Evolutionary conservation across 2,888 invertebrate species (phyloP).

Genomic region (Dendrolimus houi): DNA sequence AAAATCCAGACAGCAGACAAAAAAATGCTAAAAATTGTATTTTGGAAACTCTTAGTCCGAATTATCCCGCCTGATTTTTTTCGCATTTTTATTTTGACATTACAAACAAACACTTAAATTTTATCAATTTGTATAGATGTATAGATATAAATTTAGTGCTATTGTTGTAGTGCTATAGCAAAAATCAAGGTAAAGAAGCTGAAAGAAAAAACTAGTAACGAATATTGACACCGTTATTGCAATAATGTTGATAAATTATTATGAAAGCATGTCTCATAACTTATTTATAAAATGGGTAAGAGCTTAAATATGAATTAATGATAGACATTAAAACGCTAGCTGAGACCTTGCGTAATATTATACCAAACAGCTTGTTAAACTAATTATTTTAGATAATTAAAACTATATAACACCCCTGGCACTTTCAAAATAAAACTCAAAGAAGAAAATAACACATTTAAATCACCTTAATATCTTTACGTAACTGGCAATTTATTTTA

Average conservation of each 20-base stretch:
- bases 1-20: too few species aligned
- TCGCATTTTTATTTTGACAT: too few species aligned
- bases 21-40: too few species aligned
- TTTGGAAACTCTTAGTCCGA: too few species aligned
- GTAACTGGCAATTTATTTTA: constrained; percentile 10
- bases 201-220: too few species aligned
- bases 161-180: too few species aligned
- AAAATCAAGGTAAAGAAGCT: too few species aligned
- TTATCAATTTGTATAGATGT: too few species aligned
- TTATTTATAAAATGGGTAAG: not conserved
- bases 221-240: not conserved
- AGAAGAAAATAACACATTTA: not conserved
- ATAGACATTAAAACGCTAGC: not conserved
- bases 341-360: not conserved
- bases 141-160: too few species aligned
- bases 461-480: constrained; percentile 3
- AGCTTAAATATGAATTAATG: not conserved
- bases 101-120: too few species aligned
- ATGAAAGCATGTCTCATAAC: not conserved
- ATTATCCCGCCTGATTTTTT: too few species aligned
- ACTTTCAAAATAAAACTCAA: not conserved
- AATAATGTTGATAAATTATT: not conserved
- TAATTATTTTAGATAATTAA: not conserved
- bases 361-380: not conserved
- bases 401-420: not conserved